phyloP scores from a whole-genome alignment of 2,888 invertebrate species.

The Ichneumoninae sp. region DNA sequence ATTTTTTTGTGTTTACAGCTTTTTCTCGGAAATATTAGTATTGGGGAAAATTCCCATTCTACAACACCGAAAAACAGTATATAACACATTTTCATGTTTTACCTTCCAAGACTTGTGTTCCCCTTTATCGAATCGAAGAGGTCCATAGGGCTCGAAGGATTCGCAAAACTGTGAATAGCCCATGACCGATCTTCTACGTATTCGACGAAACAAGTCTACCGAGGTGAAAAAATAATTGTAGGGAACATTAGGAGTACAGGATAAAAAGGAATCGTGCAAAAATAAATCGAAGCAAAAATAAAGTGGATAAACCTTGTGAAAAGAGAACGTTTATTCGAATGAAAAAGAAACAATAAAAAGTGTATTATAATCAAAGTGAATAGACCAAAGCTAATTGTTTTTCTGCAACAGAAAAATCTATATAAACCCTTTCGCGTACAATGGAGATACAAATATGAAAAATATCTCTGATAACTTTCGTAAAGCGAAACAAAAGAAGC shows the following conservation, averaged over 20 bases:
- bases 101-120: not conserved
- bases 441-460: conserved; percentile 23
- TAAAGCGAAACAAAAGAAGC: conserved; percentile 47
- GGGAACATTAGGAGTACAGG: not conserved
- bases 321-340: conserved; percentile 61
- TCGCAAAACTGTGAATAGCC: conserved; percentile 74
- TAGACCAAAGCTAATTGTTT: conserved; percentile 48
- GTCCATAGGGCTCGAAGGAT: conserved; percentile 69
- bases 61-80: not conserved
- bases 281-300: not conserved
- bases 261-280: conserved; percentile 5
- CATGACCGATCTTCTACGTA: conserved; percentile 64
- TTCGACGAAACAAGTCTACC: not conserved
- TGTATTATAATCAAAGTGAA: conserved; percentile 37
- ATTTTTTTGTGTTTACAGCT: not conserved
- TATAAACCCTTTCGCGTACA: not conserved
- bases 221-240: not conserved
- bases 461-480: conserved; percentile 18
- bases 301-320: conserved; percentile 41
- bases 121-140: conserved; percentile 9
- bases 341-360: conserved; percentile 52
- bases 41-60: not conserved
- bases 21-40: not conserved
- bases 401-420: conserved; percentile 30
- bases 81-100: not conserved